Base-by-base conservation (phyloP, 1,140 invertebrate genomes). In the Akabosia matsudoensis region DNA sequence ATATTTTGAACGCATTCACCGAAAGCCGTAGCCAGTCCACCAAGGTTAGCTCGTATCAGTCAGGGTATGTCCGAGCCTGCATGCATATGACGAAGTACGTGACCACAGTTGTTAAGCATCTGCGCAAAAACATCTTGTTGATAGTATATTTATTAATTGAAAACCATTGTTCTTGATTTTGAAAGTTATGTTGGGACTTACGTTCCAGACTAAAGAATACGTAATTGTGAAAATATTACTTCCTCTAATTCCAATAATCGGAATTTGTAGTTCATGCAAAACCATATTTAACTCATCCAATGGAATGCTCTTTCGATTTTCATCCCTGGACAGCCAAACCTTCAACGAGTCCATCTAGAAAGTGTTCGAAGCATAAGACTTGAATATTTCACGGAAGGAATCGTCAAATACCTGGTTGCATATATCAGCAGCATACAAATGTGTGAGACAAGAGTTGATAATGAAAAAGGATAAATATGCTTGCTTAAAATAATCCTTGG, bases 161-260 rank as follows among this genome's bases (percentile, higher is more conserved):
- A n/a, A n/a, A n/a, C n/a, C n/a, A n/a, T n/a, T n/a, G n/a, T n/a
- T n/a, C n/a, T n/a, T n/a, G n/a, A n/a, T n/a, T n/a, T n/a, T n/a
- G n/a, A n/a, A n/a, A n/a, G n/a, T n/a, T n/a, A n/a, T n/a, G n/a
- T n/a, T n/a, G n/a, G n/a, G n/a, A n/a, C 54, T 56, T 56, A 31
- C 61, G 31, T 67, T 67, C 61, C 61, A 31, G 26, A 67, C 30
- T 7, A 67, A 31, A 1, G 61, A 31, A 30, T 67, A 67, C 1
- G 61, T 67, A 28, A 67, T 67, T 3, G 26, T 67, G n/a, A 67
- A 67, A 67, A 67, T 67, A 67, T 67, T 67, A 67, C 61, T 67
- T 30, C 61, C 61, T 28, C 61, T 2, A 67, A 67, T 67, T 31
- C 61, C 61, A 67, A 30, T 67, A 24, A 67, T n/a, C 3, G 2